Base-by-base conservation (phyloP, 2,113 vertebrate genomes). In the Archilochus colubris region DNA sequence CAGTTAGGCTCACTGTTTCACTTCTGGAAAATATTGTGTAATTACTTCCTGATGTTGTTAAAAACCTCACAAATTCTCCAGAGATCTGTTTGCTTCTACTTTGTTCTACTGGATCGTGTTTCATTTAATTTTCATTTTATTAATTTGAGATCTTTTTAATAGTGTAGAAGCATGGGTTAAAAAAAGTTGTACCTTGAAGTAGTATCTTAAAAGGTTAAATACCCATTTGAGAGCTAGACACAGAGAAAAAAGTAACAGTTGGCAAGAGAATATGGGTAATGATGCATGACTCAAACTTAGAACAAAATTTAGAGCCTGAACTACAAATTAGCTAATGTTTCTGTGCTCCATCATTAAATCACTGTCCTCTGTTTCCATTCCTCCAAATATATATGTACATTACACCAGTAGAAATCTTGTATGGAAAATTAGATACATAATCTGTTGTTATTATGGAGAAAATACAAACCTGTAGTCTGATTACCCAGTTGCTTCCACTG, bases 1-100 rank as follows among this genome's bases (percentile, higher is more conserved):
- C 97, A 98, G 96, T 97, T 97, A 96, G 96, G 94, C 97, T 98
- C 91, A 96, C 97, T 97, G 97, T 98, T 98, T 97, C 97, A 98
- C 97, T 98, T 98, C 97, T 97, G 97, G 98, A 97, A 98, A 98
- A 97, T 97, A 95, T 96, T 97, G 97, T 97, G 96, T 98, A 98
- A 98, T 98, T 96, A 97, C 96, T 98, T 98, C 98, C 98, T 80
- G 94, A 97, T 97, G 97, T 88, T 91, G 88, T 90, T 95, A 94
- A 97, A 93, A 98, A 93, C 61, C 91, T 97, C 94, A 94, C 96
- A 81, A 93, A 96, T 96, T 94, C 97, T 95, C 97, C 85, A 90
- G 91, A 82, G 83, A 82, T 86, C 44, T 94, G 43, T 74, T 97
- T 94, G 82, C 96, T 97, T 96, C 97, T 96, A 83, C 97, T 97